Base-by-base conservation (phyloP, 2,797 vertebrate species). In the Lacerta agilis region DNA sequence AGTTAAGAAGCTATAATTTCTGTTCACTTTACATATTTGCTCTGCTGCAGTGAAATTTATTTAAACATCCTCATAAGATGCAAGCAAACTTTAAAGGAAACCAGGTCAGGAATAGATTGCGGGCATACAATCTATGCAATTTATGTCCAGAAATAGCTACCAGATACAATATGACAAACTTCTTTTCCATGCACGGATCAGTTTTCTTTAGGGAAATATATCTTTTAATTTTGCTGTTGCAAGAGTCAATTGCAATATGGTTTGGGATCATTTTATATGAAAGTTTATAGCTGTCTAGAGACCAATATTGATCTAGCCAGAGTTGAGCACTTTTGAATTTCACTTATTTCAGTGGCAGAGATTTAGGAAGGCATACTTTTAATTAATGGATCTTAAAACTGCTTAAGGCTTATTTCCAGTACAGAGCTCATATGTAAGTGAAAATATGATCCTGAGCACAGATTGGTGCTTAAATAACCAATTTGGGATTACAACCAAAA, bases 21-120 rank as follows among this genome's bases (percentile, higher is more conserved):
- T 5, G 73, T 43, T 82, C 72, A 0, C n/a, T 79, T 43, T 18
- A 88, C 86, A 18, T 64, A 81, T 90, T 79, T 90, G 41, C 78
- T 94, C 88, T 2, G 78, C 29, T 90, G 88, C 89, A 86, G 91
- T 88, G n/a, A 86, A 87, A 90, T 87, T 83, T 89, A 20, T 81
- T 91, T 90, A 25, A 89, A 67, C 83, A 5, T 90, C 89, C 91
- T 89, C 91, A 69, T 20, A 4, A 58, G 89, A 92, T 92, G 86
- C 71, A 88, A 85, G 76, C 87, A 92, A 94, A 95, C 90, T 95
- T 94, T 94, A 91, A 94, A 94, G 92, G 64, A 95, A 96, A 96
- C 87, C 91, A 94, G 95, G 95, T 96, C 95, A 96, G 87, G 64
- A 90, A 85, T 94, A 93, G 94, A 95, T 94, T 94, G 55, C 79